These are phyloP conservation scores for Brachyptera putata DNA, from an alignment of 2,888 invertebrate genomes.

Conservation along the genomic window DNA sequence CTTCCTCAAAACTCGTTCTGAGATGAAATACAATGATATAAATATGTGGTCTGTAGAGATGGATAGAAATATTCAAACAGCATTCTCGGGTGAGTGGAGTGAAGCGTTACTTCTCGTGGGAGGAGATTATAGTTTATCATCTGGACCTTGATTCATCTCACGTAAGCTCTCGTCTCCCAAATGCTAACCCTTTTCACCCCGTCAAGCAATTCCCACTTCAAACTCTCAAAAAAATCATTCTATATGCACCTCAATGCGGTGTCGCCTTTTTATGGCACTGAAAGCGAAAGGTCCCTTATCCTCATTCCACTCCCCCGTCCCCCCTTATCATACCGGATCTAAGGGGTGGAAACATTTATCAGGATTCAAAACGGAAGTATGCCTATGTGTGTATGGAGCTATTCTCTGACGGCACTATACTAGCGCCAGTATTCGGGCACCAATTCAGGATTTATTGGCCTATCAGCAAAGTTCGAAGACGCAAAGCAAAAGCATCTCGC, in stretches of 20 bases:
- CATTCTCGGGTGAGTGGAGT: too few relatives aligned
- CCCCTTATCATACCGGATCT: constrained; percentile 15
- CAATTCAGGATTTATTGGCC: constrained; percentile 26
- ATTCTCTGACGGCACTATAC: constrained; percentile 5
- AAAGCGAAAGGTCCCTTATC: neutral
- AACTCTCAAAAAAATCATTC: constrained; percentile 18
- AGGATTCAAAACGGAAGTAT: constrained; percentile 20
- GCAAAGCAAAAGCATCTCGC: neutral
- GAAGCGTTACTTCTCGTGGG: constrained; percentile 17
- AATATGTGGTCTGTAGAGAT: constrained; percentile 2
- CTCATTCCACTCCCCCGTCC: neutral
- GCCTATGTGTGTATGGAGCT: constrained; percentile 15
- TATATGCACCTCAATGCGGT: constrained; percentile 23
- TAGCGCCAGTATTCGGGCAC: constrained; percentile 16
- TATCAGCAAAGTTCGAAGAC: constrained; percentile 19
- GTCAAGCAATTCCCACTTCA: constrained; percentile 22
- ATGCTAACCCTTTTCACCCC: constrained; percentile 21
- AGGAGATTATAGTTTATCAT: constrained; percentile 12
- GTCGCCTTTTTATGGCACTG: constrained; percentile 10
- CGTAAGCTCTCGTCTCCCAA: constrained; percentile 11
- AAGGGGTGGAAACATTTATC: constrained; percentile 18
- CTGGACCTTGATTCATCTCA: constrained; percentile 15
- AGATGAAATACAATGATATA: constrained; percentile 8
- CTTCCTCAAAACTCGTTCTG: neutral
- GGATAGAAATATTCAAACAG: too few relatives aligned